These are phyloP conservation scores for Lasioglossum leucozonium DNA, from an alignment of 2,888 invertebrate species.

Conservation along the genomic window DNA sequence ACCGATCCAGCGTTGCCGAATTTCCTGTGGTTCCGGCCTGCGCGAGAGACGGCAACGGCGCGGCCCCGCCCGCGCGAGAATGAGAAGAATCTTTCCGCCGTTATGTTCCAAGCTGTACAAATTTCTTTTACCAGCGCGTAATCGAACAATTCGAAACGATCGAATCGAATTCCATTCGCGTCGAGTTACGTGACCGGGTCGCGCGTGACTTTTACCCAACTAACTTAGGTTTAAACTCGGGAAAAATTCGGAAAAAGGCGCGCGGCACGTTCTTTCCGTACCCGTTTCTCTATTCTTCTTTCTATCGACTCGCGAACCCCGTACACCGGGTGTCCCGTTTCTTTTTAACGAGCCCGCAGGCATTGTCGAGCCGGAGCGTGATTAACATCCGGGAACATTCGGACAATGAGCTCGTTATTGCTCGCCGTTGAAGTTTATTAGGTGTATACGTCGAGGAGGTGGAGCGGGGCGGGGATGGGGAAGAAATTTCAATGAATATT, in stretches of 20 bases:
- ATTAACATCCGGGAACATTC: neutral
- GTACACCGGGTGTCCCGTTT: constrained; percentile 15
- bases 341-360: constrained; percentile 11
- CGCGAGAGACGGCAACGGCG: no score
- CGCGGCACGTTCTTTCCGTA: constrained; percentile 48
- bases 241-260: constrained; percentile 37
- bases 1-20: no score
- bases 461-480: no score
- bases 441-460: neutral
- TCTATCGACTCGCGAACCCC: constrained; percentile 46
- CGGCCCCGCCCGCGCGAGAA: no score
- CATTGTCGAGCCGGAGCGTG: neutral
- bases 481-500: neutral
- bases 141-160: constrained; percentile 37
- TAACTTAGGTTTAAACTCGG: constrained; percentile 65
- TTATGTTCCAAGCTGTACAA: constrained; percentile 29
- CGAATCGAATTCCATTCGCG: constrained; percentile 32
- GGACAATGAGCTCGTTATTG: neutral
- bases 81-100: constrained; percentile 13
- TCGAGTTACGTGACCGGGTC: constrained; percentile 47
- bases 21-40: no score
- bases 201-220: constrained; percentile 63
- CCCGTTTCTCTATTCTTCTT: constrained; percentile 34
- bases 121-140: constrained; percentile 44
- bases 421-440: neutral